These are phyloP conservation scores for Synergus laeviventris DNA, from an alignment of 2,888 invertebrate species.

Conservation along the genomic window DNA sequence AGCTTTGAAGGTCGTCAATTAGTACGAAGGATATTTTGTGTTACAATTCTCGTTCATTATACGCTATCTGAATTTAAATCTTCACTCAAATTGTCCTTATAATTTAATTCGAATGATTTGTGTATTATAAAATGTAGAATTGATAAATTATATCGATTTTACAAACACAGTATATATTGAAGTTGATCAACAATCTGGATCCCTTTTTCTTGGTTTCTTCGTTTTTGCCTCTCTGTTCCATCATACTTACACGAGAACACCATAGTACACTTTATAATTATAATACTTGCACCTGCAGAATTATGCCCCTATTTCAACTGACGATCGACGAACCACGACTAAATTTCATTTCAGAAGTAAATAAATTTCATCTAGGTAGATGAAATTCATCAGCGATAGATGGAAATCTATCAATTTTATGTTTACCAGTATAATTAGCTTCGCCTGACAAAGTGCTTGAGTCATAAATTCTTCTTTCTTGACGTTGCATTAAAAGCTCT, in stretches of 20 bases:
- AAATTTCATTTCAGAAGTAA: not conserved
- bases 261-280: constrained; percentile 21
- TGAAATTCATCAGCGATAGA: no score
- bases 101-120: not conserved
- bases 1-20: not conserved
- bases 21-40: not conserved
- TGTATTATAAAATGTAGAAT: not conserved
- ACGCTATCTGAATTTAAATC: not conserved
- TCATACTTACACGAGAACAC: not conserved
- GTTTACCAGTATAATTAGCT: constrained; percentile 8
- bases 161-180: constrained; percentile 1
- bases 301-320: not conserved
- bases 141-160: not conserved
- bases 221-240: not conserved
- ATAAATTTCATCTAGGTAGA: no score
- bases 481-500: not conserved
- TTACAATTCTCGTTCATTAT: not conserved
- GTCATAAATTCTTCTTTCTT: not conserved
- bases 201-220: not conserved
- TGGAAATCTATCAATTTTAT: not conserved
- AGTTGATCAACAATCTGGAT: not conserved
- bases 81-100: not conserved
- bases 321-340: not conserved
- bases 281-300: constrained; percentile 26
- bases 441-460: not conserved